Evolutionary conservation across 1,140 invertebrate species (phyloP).

Genomic region (Nilaparvata lugens): DNA sequence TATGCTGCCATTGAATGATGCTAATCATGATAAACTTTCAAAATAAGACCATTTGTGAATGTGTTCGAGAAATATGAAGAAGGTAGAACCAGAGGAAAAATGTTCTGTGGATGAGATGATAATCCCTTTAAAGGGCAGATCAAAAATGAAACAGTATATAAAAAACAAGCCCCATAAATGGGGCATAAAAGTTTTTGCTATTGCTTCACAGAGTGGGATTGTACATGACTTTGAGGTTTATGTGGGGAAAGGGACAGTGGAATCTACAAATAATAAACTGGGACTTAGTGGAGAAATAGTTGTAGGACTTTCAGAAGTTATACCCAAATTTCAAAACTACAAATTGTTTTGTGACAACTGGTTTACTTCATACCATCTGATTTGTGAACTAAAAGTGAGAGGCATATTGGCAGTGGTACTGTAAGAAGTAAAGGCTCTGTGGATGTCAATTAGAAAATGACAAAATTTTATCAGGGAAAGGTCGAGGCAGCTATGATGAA

Average conservation of each 20-base stretch:
- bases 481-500: conserved; percentile 13
- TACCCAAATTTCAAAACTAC: conserved; percentile 14
- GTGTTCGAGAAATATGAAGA: conserved; percentile 15
- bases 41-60: conserved; percentile 12
- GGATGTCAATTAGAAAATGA: conserved; percentile 14
- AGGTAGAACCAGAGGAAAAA: not conserved
- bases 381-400: conserved; percentile 7
- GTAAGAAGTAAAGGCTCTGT: conserved; percentile 15
- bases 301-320: conserved; percentile 6
- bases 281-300: conserved; percentile 19
- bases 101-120: conserved; percentile 21
- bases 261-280: not conserved
- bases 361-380: conserved; percentile 18
- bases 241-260: conserved; percentile 10
- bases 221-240: conserved; percentile 20
- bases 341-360: conserved; percentile 22
- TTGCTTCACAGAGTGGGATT: conserved; percentile 8
- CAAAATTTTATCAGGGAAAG: conserved; percentile 18
- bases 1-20: not conserved
- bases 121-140: conserved; percentile 24
- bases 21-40: conserved; percentile 10
- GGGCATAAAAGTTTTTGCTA: conserved; percentile 24
- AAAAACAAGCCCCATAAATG: conserved; percentile 33
- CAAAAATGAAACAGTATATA: conserved; percentile 26
- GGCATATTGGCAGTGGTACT: conserved; percentile 18